Evolutionary conservation across 1,140 invertebrate genomes (phyloP), one percentile per base, ranked within the genome.

Genomic region (Drosophila lacertosa): DNA sequence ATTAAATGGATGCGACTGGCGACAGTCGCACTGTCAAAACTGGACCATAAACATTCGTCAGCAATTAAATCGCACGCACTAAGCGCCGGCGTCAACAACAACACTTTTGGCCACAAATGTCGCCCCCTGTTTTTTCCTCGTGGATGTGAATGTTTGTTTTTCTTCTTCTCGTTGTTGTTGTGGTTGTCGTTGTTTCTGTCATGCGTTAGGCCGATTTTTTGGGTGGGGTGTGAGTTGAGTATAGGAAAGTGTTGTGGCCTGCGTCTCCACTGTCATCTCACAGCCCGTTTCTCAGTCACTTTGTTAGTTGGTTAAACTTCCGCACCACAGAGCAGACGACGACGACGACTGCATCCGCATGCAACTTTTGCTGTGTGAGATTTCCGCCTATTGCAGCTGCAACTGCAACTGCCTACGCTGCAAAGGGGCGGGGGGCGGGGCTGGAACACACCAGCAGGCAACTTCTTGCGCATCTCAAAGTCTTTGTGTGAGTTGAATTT

Each of bases 351-450:
- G 77, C 81, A 84, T 84, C 81, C 81, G 82, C 81, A 86, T 86
- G 65, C 69, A 81, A 84, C 64, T 84, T 84, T 73, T n/a, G n/a
- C 66, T 67, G 74, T 83, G 66, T 72, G 71, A 83, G 74, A 83
- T 83, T 83, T 83, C 79, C 79, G 79, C 79, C 79, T 83, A 67
- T 77, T 67, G 79, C 79, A 75, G 75, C 79, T 81, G 73, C 77
- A 73, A 57, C 78, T 74, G 74, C 60, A 70, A 66, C 44, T 78
- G 47, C 22, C 59, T 60, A 74, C 48, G 44, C 15, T 6, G 7
- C 22, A 22, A 22, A 29, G 42, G 24, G 47, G 18, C 33, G 6
- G 29, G 22, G n/a, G 33, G 15, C 11, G 11, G 40, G 53, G 4
- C n/a, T 37, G 24, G 18, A n/a, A n/a, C n/a, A n/a, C n/a, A n/a